These are phyloP conservation scores for Drosophila sucinea DNA, from an alignment of 1,140 invertebrate genomes.

Conservation along the genomic window DNA sequence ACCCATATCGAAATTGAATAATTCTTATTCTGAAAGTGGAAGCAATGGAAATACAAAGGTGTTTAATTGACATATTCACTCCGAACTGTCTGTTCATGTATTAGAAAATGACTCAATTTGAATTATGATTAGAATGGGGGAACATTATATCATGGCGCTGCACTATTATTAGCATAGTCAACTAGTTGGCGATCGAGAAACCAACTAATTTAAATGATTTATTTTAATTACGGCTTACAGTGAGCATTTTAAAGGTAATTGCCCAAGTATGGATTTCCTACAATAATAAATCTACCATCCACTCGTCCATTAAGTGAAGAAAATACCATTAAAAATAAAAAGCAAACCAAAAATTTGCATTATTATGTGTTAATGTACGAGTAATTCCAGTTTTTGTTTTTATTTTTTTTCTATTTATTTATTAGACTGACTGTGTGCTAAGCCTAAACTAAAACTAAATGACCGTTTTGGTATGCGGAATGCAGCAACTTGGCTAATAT, in stretches of 20 bases:
- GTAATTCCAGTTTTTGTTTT: constrained; percentile 4
- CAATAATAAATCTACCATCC: not conserved
- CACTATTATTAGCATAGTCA: constrained; percentile 40
- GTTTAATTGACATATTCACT: not conserved
- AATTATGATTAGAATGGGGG: not conserved
- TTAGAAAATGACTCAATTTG: not conserved
- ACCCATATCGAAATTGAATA: constrained; percentile 84
- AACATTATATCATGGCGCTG: not conserved
- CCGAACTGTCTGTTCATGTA: not conserved
- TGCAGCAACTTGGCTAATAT: constrained; percentile 34
- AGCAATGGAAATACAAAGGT: not conserved
- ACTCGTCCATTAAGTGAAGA: not conserved
- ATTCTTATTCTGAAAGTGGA: not conserved
- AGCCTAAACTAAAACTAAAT: constrained; percentile 22
- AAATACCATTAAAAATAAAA: not conserved
- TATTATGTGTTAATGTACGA: not conserved
- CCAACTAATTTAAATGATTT: constrained; percentile 21
- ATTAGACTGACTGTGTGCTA: constrained; percentile 12
- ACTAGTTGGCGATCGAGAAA: constrained; percentile 17
- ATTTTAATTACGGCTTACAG: constrained; percentile 19
- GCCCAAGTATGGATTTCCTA: not conserved
- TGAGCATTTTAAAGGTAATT: constrained; percentile 12
- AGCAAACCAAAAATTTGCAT: not conserved
- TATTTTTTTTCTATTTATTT: no score
- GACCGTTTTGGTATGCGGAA: constrained; percentile 37